phyloP scores from a whole-genome alignment of 2,113 vertebrate genomes.

The Thomomys bottae region DNA sequence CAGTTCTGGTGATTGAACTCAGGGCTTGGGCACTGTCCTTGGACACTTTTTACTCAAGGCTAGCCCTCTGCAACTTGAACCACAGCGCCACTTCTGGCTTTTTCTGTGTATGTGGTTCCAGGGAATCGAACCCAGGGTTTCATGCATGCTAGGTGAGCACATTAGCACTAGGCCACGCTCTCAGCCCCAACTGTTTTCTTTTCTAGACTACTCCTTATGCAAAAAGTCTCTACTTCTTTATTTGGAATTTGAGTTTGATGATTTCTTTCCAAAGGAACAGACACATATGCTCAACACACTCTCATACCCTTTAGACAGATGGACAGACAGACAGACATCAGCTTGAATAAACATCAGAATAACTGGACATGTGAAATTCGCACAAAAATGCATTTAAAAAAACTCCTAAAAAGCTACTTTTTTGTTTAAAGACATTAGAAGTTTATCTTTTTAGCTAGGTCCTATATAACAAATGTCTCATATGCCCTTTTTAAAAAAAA shows the following conservation, averaged over 20 bases:
- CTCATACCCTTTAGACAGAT: no score
- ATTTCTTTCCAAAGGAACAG: slow-evolving; percentile 26
- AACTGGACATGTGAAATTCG: neutral
- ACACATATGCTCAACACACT: neutral
- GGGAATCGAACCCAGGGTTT: no score
- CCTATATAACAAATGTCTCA: neutral
- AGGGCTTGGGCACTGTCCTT: no score
- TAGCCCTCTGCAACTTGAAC: no score
- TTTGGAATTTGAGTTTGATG: slow-evolving; percentile 34
- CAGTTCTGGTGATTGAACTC: no score
- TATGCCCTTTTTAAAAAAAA: neutral
- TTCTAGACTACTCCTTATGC: neutral
- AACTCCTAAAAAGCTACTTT: slow-evolving; percentile 40
- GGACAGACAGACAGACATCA: neutral
- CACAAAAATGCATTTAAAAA: slow-evolving; percentile 1
- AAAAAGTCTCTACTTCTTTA: slow-evolving; percentile 30
- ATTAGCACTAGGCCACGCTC: no score
- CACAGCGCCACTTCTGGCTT: no score
- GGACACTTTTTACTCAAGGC: no score
- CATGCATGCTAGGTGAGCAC: no score
- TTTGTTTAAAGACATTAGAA: slow-evolving; percentile 29
- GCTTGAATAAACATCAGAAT: slow-evolving; percentile 43
- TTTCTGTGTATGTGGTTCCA: no score
- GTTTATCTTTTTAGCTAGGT: slow-evolving; percentile 48
- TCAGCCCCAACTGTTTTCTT: neutral